A percentile compares a stretch with the other conserved stretches of the same genome.
These are phyloP conservation scores for Pharmacophagus antenor DNA, from an alignment of 2,888 invertebrate genomes.

Conservation along the genomic window DNA sequence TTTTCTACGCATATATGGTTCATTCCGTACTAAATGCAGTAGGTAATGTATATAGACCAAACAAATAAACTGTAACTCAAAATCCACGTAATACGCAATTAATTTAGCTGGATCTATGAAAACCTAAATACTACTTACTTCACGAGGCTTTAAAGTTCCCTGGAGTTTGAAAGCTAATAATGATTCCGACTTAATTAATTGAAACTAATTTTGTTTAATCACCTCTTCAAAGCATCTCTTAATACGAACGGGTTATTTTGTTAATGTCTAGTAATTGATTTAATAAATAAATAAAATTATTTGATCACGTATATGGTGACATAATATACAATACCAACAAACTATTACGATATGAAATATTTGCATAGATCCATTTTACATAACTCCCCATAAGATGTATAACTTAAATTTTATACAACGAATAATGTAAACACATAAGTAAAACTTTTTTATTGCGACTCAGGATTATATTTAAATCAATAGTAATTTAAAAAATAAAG, in stretches of 20 bases:
- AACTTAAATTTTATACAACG: too few relatives aligned
- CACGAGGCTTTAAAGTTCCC: slow-evolving; percentile 8
- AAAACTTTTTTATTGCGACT: too few relatives aligned
- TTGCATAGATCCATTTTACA: too few relatives aligned
- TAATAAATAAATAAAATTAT: neutral
- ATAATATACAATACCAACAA: too few relatives aligned
- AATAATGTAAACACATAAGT: too few relatives aligned
- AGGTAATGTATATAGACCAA: too few relatives aligned
- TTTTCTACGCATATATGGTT: too few relatives aligned
- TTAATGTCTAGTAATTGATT: neutral
- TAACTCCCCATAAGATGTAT: too few relatives aligned
- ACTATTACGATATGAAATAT: too few relatives aligned
- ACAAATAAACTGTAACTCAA: neutral
- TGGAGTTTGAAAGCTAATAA: slow-evolving; percentile 2
- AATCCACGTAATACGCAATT: slow-evolving; percentile 6
- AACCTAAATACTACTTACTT: slow-evolving; percentile 11
- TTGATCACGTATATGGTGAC: too few relatives aligned
- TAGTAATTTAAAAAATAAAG: neutral
- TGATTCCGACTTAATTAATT: slow-evolving; percentile 12
- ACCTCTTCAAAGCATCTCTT: neutral
- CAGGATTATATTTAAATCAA: neutral
- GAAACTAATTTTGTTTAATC: slow-evolving; percentile 10
- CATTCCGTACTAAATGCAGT: too few relatives aligned
- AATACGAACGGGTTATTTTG: neutral
- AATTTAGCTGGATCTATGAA: slow-evolving; percentile 12